A percentile compares a stretch with the other conserved stretches of the same genome.
phyloP scores from a whole-genome alignment of 2,888 invertebrate genomes.

The Drosophila mimetica region DNA sequence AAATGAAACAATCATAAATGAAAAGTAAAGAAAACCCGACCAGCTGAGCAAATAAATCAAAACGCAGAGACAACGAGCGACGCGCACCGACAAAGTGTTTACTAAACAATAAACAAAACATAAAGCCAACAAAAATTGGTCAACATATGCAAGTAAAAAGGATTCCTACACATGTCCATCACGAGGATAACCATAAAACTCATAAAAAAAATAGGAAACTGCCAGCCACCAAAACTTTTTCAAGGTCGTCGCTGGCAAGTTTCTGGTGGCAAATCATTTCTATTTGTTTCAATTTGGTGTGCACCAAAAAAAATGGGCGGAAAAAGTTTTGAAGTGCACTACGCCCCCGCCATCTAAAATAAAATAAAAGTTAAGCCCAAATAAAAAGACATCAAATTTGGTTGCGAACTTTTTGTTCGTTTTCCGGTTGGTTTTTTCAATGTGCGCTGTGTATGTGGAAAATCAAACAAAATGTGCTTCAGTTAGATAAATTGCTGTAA shows the following conservation, averaged over 20 bases:
- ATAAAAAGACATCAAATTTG: constrained; percentile 49
- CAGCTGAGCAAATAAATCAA: constrained; percentile 54
- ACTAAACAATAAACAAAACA: constrained; percentile 59
- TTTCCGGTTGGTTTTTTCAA: background rate
- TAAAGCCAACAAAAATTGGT: constrained; percentile 26
- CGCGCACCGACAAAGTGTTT: constrained; percentile 42
- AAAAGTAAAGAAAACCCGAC: constrained; percentile 43
- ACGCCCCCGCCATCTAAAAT: constrained; percentile 40
- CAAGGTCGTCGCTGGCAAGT: constrained; percentile 63
- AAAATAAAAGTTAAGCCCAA: constrained; percentile 68
- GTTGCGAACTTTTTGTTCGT: constrained; percentile 39
- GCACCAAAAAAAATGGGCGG: constrained; percentile 31
- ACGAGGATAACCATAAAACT: constrained; percentile 33
- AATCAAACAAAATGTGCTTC: constrained; percentile 56
- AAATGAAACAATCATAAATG: constrained; percentile 39
- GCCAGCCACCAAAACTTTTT: constrained; percentile 48
- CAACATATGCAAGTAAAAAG: constrained; percentile 44
- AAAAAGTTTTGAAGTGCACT: constrained; percentile 53
- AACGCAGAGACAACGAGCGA: constrained; percentile 11
- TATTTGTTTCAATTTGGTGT: constrained; percentile 64
- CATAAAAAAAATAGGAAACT: constrained; percentile 26
- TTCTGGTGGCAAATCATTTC: constrained; percentile 59
- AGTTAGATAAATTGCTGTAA: constrained; percentile 57
- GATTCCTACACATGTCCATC: constrained; percentile 36
- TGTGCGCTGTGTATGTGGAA: constrained; percentile 28